phyloP scores from a whole-genome alignment of 1,140 invertebrate species.

The Dreissena polymorpha region DNA sequence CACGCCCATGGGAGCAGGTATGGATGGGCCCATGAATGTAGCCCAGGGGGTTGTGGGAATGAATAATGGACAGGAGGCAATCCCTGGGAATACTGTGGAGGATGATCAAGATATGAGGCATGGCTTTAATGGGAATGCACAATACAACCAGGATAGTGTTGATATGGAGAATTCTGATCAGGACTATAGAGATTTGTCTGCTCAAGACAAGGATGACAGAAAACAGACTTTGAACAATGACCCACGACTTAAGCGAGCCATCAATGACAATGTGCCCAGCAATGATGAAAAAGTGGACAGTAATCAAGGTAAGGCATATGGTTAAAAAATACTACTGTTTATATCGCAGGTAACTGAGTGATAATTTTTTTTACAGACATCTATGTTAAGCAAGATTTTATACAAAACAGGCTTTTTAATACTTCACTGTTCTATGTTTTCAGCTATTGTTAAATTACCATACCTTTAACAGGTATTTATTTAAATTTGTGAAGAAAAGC shows the following conservation, averaged over 20 bases:
- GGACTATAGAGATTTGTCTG: constrained; percentile 23
- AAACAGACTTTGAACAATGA: background rate
- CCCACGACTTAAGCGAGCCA: constrained; percentile 7
- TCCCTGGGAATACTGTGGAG: background rate
- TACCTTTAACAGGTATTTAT: too few species aligned
- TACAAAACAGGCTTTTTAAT: too few species aligned
- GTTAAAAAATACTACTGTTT: too few species aligned
- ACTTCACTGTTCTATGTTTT: too few species aligned
- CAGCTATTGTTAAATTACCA: too few species aligned
- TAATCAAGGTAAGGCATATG: background rate
- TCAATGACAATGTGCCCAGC: background rate
- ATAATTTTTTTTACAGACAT: too few species aligned
- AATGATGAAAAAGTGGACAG: background rate
- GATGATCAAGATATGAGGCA: background rate
- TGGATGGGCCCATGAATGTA: constrained; percentile 12
- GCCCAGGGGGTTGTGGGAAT: background rate
- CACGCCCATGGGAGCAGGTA: background rate
- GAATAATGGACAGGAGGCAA: constrained; percentile 24
- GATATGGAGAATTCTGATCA: constrained; percentile 13
- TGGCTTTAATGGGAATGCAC: background rate
- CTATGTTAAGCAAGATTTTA: too few species aligned
- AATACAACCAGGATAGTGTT: background rate
- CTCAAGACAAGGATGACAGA: background rate
- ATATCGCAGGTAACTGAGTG: too few species aligned
- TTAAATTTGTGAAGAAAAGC: too few species aligned